A percentile compares a stretch with the other conserved stretches of the same genome.
Conservation (phyloP, 23 tunicate genomes). For the Ascidia mentula region DNA sequence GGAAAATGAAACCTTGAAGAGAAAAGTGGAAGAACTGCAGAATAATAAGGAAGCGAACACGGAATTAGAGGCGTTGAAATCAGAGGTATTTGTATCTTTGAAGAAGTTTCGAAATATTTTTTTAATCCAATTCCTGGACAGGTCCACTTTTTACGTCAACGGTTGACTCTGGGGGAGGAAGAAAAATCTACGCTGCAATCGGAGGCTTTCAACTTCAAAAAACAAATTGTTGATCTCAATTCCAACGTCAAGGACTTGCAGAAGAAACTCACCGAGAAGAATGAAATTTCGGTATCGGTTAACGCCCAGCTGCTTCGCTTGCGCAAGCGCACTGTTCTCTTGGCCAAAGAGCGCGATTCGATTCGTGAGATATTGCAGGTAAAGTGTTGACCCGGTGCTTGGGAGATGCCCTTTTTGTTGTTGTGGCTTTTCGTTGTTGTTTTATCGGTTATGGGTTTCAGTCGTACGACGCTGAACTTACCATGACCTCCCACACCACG, state of each 20-base stretch:
- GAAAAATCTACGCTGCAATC: not conserved
- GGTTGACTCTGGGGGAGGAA: not conserved
- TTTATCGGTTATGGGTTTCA: conserved; percentile 2
- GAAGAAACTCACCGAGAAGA: conserved; percentile 18
- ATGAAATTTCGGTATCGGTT: conserved; percentile 14
- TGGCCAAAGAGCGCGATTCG: conserved; percentile 60
- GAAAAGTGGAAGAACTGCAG: conserved; percentile 31
- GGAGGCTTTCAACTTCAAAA: not conserved
- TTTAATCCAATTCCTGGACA: not conserved
- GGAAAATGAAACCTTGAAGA: conserved; percentile 27
- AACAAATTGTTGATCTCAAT: not conserved
- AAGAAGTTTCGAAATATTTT: not conserved
- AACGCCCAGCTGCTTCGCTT: conserved; percentile 46
- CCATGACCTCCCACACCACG: conserved; percentile 68
- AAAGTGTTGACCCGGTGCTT: too few species aligned
- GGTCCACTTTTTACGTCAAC: not conserved
- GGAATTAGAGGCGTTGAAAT: not conserved
- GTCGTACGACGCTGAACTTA: conserved; percentile 81
- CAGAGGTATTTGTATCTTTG: not conserved
- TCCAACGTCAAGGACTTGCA: not conserved
- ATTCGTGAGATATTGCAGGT: conserved; percentile 61
- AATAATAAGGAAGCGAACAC: not conserved
- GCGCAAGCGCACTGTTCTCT: conserved; percentile 32
- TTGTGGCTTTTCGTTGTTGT: not conserved
- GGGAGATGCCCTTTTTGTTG: not conserved